Base-by-base conservation (phyloP, 2,797 vertebrate species). In the Antennarius maculatus region DNA sequence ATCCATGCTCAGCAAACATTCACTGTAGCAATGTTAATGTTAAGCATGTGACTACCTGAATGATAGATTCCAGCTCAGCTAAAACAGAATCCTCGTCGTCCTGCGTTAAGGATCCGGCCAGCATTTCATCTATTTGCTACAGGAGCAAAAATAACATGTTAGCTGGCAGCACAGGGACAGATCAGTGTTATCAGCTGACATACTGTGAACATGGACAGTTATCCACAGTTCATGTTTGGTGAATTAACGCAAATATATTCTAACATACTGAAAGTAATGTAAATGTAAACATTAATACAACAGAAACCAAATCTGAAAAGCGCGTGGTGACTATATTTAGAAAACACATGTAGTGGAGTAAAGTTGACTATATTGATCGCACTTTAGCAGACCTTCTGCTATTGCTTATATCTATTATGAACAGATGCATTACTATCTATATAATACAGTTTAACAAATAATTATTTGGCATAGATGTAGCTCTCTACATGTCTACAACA, bases 91-190 rank as follows among this genome's bases (percentile, higher is more conserved):
- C 96, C 76, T 98, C 95, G 5, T 99, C 97, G 65, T 98, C 97
- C 71, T 94, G 92, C 0, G 94, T 96, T 85, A 98, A 84, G 68
- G 89, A 94, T 71, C 96, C 96, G 5, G 95, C 94, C 90, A 97
- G 67, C 47, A 98, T 77, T 77, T 97, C 96, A 5, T 98, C 96
- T 59, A 98, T 98, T 97, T 98, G 95, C 97, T 99, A 68, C 54
- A 56, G 29, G 14, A 67, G 46, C 6, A 71, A 61, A 64, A 59
- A 27, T 11, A 29, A 29, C 3, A 12, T 50, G 55, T 60, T 4
- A 54, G 51, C 13, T 57, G 50, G 65, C 50, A 31, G 4, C 6
- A 10, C 7, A 9, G 14, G 2, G 37, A 39, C 37, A 39, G 37
- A 9, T 10, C 37, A 9, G 10, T 39, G 27, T 9, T 14, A 18